phyloP scores from a whole-genome alignment of 1,140 invertebrate genomes.

The Listronotus oregonensis region DNA sequence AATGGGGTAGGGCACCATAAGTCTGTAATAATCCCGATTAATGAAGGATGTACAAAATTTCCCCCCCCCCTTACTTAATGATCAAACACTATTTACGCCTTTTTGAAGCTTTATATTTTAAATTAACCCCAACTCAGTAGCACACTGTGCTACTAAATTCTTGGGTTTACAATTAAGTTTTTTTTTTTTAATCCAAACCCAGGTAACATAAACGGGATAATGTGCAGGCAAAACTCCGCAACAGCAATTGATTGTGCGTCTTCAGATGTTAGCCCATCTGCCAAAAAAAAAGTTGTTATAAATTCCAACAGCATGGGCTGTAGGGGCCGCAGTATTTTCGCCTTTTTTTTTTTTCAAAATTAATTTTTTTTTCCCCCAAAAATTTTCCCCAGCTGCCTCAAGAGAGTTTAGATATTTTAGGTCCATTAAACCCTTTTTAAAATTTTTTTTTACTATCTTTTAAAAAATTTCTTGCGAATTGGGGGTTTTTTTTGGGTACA shows the following conservation, averaged over 20 bases:
- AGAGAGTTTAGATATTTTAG: constrained; percentile 59
- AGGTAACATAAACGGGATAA: constrained; percentile 64
- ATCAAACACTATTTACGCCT: too few relatives aligned
- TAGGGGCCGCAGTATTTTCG: constrained; percentile 28
- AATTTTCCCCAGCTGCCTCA: constrained; percentile 66
- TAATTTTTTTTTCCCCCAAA: constrained; percentile 63
- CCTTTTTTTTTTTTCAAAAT: constrained; percentile 25
- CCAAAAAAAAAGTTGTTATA: constrained; percentile 60
- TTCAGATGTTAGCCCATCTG: constrained; percentile 56
- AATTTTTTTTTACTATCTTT: constrained; percentile 50
- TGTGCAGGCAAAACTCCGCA: constrained; percentile 70
- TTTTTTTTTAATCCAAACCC: constrained; percentile 68
- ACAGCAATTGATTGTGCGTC: constrained; percentile 63
- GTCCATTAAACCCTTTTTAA: constrained; percentile 48
- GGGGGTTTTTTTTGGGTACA: constrained; percentile 55
- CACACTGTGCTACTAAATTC: constrained; percentile 62
- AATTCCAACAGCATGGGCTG: constrained; percentile 53
- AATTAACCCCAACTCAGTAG: constrained; percentile 65
- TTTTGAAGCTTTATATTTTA: constrained; percentile 62
- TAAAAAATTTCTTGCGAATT: constrained; percentile 53
- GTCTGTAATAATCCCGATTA: too few relatives aligned
- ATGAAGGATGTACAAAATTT: too few relatives aligned
- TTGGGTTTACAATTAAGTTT: constrained; percentile 62
- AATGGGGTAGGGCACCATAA: too few relatives aligned
- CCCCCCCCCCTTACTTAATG: too few relatives aligned